Percentiles rank a stretch among this genome's conserved stretches.
Evolutionary conservation across 2,797 vertebrate genomes (phyloP).

Genomic region (Chelonia mydas): DNA sequence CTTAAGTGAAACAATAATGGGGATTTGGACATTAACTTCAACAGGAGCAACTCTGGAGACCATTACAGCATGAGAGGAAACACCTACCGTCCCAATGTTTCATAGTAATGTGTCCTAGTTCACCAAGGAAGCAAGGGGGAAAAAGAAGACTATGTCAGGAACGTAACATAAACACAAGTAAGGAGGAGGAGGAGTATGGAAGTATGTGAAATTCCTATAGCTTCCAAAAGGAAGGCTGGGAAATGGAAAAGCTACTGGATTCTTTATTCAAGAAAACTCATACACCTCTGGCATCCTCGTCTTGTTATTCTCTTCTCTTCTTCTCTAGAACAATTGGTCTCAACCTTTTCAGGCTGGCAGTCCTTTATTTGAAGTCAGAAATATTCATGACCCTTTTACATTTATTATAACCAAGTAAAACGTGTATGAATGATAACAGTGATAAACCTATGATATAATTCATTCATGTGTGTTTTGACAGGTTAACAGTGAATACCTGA

Average conservation of each 20-base stretch:
- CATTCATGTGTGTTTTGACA: background rate
- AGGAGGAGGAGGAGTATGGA: background rate
- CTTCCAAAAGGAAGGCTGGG: background rate
- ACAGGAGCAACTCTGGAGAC: background rate
- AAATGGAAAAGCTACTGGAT: background rate
- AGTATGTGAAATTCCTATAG: background rate
- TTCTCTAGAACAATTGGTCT: background rate
- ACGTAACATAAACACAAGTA: slow-evolving; percentile 28
- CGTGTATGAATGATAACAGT: background rate
- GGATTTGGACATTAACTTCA: background rate
- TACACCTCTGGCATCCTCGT: background rate
- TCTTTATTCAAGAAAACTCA: slow-evolving; percentile 5
- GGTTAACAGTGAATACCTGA: background rate
- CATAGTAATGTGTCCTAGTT: slow-evolving; percentile 87
- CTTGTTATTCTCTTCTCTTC: background rate
- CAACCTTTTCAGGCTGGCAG: background rate
- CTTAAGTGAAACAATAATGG: background rate
- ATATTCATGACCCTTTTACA: background rate
- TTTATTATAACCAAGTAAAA: slow-evolving; percentile 18
- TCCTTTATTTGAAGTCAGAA: background rate
- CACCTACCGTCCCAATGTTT: slow-evolving; percentile 86
- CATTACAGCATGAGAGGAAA: background rate
- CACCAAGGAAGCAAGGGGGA: slow-evolving; percentile 73
- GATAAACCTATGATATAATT: background rate
- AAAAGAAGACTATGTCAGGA: slow-evolving; percentile 60